Conservation (phyloP, 1,140 invertebrate species). For the Micrasema longulum region DNA sequence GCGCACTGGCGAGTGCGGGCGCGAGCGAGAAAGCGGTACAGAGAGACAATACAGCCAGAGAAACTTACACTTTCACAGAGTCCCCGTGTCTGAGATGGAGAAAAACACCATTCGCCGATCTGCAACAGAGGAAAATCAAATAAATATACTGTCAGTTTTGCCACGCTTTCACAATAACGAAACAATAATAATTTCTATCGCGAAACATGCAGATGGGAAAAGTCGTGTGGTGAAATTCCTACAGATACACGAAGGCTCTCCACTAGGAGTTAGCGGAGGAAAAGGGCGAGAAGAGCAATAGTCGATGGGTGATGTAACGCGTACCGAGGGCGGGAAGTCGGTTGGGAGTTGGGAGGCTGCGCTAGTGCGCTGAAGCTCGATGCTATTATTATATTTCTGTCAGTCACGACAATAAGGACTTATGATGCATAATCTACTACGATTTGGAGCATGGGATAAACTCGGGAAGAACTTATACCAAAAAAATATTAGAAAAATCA, state of each 20-base stretch:
- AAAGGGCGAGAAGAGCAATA: too few species aligned
- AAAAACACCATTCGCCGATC: constrained; percentile 52
- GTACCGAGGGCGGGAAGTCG: too few species aligned
- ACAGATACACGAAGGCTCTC: constrained; percentile 34
- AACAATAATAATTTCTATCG: constrained; percentile 52
- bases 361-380: too few species aligned
- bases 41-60: constrained; percentile 33
- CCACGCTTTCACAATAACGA: constrained; percentile 47
- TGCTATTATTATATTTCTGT: too few species aligned
- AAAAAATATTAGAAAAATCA: too few species aligned
- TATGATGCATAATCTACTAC: too few species aligned
- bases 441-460: too few species aligned
- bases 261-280: not conserved
- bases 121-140: constrained; percentile 53
- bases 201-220: constrained; percentile 48
- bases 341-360: too few species aligned
- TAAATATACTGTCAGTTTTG: constrained; percentile 43
- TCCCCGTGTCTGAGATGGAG: constrained; percentile 33
- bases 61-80: constrained; percentile 53
- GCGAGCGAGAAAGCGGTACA: constrained; percentile 10
- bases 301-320: too few species aligned
- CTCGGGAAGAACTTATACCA: too few species aligned
- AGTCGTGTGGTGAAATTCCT: constrained; percentile 42
- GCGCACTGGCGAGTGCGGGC: not conserved
- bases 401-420: too few species aligned